Evolutionary conservation across 1,140 invertebrate species (phyloP), one percentile per base, ranked within the genome.

Genomic region (Mercenaria mercenaria): DNA sequence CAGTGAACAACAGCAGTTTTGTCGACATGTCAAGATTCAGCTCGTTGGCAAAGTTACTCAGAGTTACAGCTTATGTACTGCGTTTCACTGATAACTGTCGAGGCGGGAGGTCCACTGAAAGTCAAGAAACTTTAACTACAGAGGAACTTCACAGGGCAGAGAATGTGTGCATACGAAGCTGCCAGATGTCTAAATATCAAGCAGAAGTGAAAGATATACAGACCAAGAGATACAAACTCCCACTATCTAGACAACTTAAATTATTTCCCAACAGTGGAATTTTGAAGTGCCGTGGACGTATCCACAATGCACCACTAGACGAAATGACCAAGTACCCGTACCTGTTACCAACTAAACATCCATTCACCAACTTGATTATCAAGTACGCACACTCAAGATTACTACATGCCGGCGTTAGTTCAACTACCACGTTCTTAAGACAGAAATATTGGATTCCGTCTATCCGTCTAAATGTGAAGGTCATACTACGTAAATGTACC

Each of bases 391-490:
- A 37, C 15, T n/a, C 32, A 32, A 37, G 32, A 32, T 32, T 61
- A 59, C 39, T n/a, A 23, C 23, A 82, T 59, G 52, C 32, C 32
- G 20, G 34, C 26, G 56, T 32, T 23, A 59, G 80, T 47, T 47
- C 43, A 47, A 15, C 43, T 47, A 47, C 15, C 15, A 47, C 43
- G 43, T 47, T 47, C 15, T 47, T 47, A 47, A 47, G 79, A 80
- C 61, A 80, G 50, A 1, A 23, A n/a, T 67, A 88, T 74, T 52
- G 86, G 86, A 29, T 56, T 88, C 43, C 43, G 6, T 47, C 43
- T 6, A 47, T 47, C 15, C 43, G 43, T 47, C 43, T 8, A 47
- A 47, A 6, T 47, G 43, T 47, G 6, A 47, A 47, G 15, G 15
- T 8, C 64, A 56, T 39, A 6, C 4, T 76, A 41, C 37, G 72